Evolutionary conservation across 1,140 invertebrate species (phyloP), one percentile per base, ranked within the genome.

Genomic region (Bombus picipes): DNA sequence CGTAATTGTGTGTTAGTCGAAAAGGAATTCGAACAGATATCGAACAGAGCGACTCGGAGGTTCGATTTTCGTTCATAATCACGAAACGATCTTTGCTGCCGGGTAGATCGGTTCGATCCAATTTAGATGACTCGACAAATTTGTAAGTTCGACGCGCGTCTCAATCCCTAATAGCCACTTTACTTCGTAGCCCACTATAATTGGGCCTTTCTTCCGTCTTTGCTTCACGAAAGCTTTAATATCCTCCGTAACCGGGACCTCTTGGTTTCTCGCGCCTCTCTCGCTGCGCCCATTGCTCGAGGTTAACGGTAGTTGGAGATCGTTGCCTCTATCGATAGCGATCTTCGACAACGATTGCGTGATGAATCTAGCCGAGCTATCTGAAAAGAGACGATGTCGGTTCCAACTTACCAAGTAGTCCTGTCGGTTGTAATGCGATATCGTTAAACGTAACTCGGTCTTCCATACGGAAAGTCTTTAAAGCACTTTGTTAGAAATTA

Each of bases 181-280:
- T 89, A 87, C 78, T 82, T 62, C 65, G 85, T 85, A 78, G 71
- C 66, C 47, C 80, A 66, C 53, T 90, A 75, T 90, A 90, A 90
- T 90, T 90, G 77, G 86, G 79, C 87, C 88, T 90, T 90, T 89
- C 89, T 90, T 88, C 85, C 88, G 89, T 89, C 88, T 74, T 89
- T 89, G 85, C 86, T 59, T 37, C 78, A 85, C 85, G 83, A 90
- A 88, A 90, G 81, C 89, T 90, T 87, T 80, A 80, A 90, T 89
- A 53, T 84, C 68, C 88, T 66, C 62, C 57, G 76, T 75, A 83
- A 71, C 71, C 57, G 41, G 76, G 41, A 8, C 37, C 22, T 43
- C 78, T 57, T 65, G 79, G 66, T 89, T 81, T 32, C 78, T 83
- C 72, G 78, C 81, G 74, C 70, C 78, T 76, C 68, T 13, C 1